Conservation (phyloP, 2,888 invertebrate species). For the Luperina nickerlii region DNA sequence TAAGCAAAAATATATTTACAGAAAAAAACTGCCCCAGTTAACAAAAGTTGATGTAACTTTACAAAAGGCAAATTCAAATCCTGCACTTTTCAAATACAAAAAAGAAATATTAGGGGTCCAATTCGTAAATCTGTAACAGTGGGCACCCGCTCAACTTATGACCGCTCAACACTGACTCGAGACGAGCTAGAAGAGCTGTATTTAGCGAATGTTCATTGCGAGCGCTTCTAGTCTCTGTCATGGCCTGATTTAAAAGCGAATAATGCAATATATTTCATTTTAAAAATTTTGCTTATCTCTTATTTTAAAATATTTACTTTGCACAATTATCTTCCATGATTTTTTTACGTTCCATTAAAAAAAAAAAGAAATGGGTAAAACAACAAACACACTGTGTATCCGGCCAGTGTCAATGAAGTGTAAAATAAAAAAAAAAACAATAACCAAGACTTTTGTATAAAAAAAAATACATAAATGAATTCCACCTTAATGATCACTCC, state of each 20-base stretch:
- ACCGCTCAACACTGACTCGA: conserved; percentile 60
- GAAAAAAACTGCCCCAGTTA: background rate
- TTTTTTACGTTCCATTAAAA: background rate
- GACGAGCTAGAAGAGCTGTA: conserved; percentile 71
- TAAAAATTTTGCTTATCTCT: accelerated
- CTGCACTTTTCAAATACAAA: background rate
- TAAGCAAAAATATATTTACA: background rate
- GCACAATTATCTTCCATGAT: background rate
- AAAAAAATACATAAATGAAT: background rate
- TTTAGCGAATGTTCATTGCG: conserved; percentile 79
- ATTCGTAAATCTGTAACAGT: conserved; percentile 43
- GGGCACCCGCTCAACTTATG: conserved; percentile 54
- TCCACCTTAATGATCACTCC: background rate
- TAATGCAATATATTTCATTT: background rate
- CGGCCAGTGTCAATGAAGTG: background rate
- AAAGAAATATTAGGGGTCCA: conserved; percentile 6
- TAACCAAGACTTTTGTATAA: background rate
- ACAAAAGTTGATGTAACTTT: background rate
- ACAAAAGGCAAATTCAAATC: background rate
- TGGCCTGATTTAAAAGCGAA: conserved; percentile 64
- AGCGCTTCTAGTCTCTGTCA: conserved; percentile 55
- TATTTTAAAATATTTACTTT: background rate
- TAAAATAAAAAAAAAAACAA: background rate
- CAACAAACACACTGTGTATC: background rate
- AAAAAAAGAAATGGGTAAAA: background rate